Base-by-base conservation (phyloP, 2,113 vertebrate genomes). In the Hydrochoerus hydrochaeris region DNA sequence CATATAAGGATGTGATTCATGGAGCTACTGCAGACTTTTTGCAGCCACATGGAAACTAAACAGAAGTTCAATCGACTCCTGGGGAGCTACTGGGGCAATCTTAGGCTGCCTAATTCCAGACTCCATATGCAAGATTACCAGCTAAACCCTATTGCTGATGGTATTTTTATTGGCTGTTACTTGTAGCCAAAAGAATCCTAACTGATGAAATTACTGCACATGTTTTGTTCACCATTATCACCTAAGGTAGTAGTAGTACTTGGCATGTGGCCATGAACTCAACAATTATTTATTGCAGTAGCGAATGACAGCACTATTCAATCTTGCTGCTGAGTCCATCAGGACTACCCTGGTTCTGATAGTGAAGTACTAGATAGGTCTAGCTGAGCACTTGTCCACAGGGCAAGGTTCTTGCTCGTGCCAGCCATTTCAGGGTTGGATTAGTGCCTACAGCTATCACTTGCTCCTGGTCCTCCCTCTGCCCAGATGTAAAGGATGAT, bases 161-260 rank as follows among this genome's bases (percentile, higher is more conserved):
- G 5, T 32, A 44, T 1, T 32, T 78, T 73, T 71, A 4, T 38
- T 84, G 11, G n/a, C 87, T 92, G 46, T 35, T 60, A 90, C 41
- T 65, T 93, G 7, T 19, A 88, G 16, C 46, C 32, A 67, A 91
- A 92, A 95, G 54, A 75, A 80, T 93, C 67, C 62, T 63, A 67
- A 77, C 17, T 69, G 82, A 83, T 88, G 2, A 41, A 52, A 69
- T 78, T 54, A 41, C 30, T 62, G 13, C 35, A 28, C 46, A 16
- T 73, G 46, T 65, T 73, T 84, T 84, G 38, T 65, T 85, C 14
- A 73, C 17, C 67, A 73, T 7, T 13, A 46, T 54, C 32, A 52
- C n/a, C 41, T 62, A 60, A 63, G 49, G 13, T 17, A 65, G 24
- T 30, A 65, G 24, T 24, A 44, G 63, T 49, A 16, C n/a, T 75